These are phyloP conservation scores for Drosophila repletoides DNA, from an alignment of 1,140 invertebrate genomes.

Conservation along the genomic window DNA sequence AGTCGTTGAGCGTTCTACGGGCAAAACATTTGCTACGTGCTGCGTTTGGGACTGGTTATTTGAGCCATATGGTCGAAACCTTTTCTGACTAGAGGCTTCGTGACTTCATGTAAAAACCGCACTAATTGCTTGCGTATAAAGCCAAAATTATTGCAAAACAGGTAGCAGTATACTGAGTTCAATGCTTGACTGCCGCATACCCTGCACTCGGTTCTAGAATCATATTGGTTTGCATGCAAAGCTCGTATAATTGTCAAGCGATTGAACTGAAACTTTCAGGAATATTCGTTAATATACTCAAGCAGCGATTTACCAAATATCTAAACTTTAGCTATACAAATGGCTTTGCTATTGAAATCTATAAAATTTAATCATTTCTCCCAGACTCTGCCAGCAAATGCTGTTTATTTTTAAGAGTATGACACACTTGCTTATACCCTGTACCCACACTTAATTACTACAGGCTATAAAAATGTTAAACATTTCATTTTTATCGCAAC, in stretches of 20 bases:
- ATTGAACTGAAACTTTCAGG: neutral
- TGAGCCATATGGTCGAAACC: constrained; percentile 34
- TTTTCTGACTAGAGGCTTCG: constrained; percentile 9
- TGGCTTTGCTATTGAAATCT: too few species aligned
- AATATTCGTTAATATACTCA: too few species aligned
- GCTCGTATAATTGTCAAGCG: neutral
- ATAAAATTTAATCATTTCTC: too few species aligned
- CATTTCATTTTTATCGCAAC: constrained; percentile 28
- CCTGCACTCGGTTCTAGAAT: neutral
- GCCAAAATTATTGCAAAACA: constrained; percentile 13
- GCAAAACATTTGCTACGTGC: constrained; percentile 54
- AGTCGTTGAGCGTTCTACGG: constrained; percentile 21
- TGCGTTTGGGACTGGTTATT: constrained; percentile 4
- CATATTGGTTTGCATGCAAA: too few species aligned
- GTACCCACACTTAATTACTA: neutral
- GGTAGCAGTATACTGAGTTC: neutral
- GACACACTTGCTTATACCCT: neutral
- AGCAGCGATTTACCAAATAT: too few species aligned
- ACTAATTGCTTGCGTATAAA: constrained; percentile 30
- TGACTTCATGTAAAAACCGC: constrained; percentile 41
- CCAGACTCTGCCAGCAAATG: too few species aligned
- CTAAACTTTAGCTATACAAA: too few species aligned
- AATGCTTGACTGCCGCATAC: neutral
- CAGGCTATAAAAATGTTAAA: constrained; percentile 21
- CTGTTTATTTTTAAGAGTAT: too few species aligned